Evolutionary conservation across 2,888 invertebrate genomes (phyloP), one percentile per base, ranked within the genome.

Genomic region (Anthrax anthrax): DNA sequence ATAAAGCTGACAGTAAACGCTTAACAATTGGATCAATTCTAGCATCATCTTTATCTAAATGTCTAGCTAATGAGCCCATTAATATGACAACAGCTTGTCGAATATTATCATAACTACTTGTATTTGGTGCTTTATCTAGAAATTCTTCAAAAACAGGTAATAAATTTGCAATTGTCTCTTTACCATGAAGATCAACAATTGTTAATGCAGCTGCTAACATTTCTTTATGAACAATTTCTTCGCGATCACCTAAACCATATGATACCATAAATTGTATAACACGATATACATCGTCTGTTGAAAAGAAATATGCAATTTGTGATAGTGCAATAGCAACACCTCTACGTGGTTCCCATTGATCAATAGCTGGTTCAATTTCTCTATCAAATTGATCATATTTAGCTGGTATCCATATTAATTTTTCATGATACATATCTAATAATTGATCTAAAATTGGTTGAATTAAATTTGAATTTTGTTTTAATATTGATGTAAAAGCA

Each of bases 1-100:
- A 87, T 5, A 98, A 73, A 1, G 96, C 89, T 43, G 88, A 81
- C 44, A 98, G 80, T 40, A 98, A 73, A 49, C 95, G 77, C 57
- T 81, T 78, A 10, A 97, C 84, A 59, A 98, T 97, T n/a, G 96
- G 94, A 61, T 87, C 85, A 56, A 96, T 84, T 59, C 91, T 75
- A 4, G 81, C 77, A 70, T 96, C 94, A 52, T 82, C 82, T 51
- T 88, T 87, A 57, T 88, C 90, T 58, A 97, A 77, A 76, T 97
- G 95, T 39, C 90, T 78, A n/a, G 97, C 97, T 56, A 98, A 72
- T 0, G 90, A 91, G 5, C 98, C 98, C 85, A 98, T 92, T 46
- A 98, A 73, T 62, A 98, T 87, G 46, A 98, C 92, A 46, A 98
- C 92, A 51, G 92, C 87, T 67, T 97, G 95, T 18, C 97, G 80